Evolutionary conservation across 2,888 invertebrate genomes (phyloP).

Genomic region (Phyllotreta striolata): DNA sequence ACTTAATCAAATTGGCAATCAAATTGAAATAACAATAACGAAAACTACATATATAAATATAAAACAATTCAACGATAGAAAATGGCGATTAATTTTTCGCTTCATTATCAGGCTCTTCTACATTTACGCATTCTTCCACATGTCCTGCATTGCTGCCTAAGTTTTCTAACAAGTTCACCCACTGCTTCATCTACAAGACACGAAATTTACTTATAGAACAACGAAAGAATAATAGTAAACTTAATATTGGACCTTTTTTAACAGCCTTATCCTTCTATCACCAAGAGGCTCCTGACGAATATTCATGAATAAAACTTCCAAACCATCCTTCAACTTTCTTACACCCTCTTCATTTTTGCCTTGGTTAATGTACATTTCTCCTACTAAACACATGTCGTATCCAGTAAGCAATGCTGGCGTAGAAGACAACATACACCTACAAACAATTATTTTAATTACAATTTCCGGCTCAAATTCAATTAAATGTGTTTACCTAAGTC

Average conservation of each 20-base stretch:
- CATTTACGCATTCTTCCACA: too few relatives aligned
- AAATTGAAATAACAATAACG: too few relatives aligned
- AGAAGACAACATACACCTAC: slow-evolving; percentile 31
- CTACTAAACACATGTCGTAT: slow-evolving; percentile 32
- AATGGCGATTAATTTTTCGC: too few relatives aligned
- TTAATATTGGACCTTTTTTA: slow-evolving; percentile 12
- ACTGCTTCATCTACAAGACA: slow-evolving; percentile 14
- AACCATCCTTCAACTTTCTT: slow-evolving; percentile 18
- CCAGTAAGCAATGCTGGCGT: slow-evolving; percentile 26
- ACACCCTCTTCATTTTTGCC: slow-evolving; percentile 1
- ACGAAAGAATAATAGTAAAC: background rate
- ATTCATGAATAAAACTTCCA: slow-evolving; percentile 20
- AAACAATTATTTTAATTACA: background rate
- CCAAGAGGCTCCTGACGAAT: slow-evolving; percentile 26
- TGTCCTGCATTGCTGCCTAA: background rate
- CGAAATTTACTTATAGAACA: background rate
- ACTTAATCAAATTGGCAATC: too few relatives aligned
- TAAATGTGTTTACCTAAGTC: slow-evolving; percentile 29
- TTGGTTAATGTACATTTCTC: slow-evolving; percentile 29
- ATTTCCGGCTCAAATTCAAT: background rate
- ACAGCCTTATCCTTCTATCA: slow-evolving; percentile 15
- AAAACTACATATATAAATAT: too few relatives aligned
- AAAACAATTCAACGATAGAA: too few relatives aligned
- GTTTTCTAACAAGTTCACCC: slow-evolving; percentile 13
- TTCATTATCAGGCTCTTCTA: background rate